Evolutionary conservation across 2,113 vertebrate genomes (phyloP).

Genomic region (Potamarius usumacintae): DNA sequence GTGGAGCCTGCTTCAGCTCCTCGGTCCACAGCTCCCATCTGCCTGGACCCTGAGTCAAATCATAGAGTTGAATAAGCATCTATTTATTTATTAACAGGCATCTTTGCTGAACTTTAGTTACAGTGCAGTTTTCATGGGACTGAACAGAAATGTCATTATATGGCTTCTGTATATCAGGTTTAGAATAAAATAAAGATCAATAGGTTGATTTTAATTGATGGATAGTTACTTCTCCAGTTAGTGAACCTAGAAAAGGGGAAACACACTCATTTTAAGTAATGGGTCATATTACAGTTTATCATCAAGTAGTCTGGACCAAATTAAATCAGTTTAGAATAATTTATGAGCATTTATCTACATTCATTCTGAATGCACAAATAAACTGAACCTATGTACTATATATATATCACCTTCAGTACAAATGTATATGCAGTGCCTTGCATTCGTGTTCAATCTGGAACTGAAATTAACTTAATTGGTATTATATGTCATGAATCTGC

Average conservation of each 20-base stretch:
- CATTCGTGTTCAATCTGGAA: neutral
- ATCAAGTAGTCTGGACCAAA: neutral
- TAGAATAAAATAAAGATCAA: neutral
- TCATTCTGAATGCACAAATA: neutral
- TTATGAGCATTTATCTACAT: neutral
- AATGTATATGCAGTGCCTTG: neutral
- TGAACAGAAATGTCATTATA: neutral
- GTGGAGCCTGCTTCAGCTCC: slow-evolving; percentile 69
- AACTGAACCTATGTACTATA: neutral
- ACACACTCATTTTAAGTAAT: neutral
- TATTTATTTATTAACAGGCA: neutral
- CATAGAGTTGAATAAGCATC: neutral
- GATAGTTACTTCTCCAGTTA: neutral
- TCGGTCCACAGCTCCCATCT: slow-evolving; percentile 86
- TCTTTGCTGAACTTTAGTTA: neutral
- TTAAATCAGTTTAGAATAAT: neutral
- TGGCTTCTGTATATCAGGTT: neutral
- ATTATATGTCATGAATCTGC: neutral
- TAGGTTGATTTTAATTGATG: neutral
- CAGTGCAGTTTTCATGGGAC: neutral
- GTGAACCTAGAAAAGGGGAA: neutral
- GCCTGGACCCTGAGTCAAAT: slow-evolving; percentile 75
- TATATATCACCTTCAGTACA: neutral
- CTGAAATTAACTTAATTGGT: neutral
- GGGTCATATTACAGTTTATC: neutral